Percentiles rank a stretch among this genome's conserved stretches.
Conservation (phyloP, 2,888 invertebrate genomes). For the Zygaena filipendulae region DNA sequence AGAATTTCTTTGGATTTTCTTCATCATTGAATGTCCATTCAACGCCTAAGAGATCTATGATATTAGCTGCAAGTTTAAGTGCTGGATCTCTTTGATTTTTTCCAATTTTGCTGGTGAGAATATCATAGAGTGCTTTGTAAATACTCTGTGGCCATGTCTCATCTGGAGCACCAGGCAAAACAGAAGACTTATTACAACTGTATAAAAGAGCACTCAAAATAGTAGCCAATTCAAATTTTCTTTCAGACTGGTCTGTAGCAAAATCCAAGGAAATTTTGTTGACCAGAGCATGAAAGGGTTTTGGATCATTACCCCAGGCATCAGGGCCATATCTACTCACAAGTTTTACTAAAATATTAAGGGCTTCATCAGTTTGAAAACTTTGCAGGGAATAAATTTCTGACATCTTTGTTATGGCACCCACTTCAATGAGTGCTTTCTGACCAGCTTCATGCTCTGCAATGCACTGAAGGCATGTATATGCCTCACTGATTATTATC, state of each 20-base stretch:
- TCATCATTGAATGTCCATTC: constrained; percentile 87
- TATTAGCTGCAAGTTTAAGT: constrained; percentile 82
- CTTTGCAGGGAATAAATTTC: constrained; percentile 89
- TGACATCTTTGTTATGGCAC: constrained; percentile 83
- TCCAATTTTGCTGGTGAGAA: constrained; percentile 86
- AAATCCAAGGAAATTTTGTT: constrained; percentile 88
- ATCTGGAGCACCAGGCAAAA: constrained; percentile 71
- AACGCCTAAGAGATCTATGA: constrained; percentile 83
- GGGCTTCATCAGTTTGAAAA: constrained; percentile 89
- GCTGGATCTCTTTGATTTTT: constrained; percentile 92
- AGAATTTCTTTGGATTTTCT: constrained; percentile 83
- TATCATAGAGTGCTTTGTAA: constrained; percentile 84
- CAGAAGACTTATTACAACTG: constrained; percentile 76
- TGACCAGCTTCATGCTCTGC: constrained; percentile 83
- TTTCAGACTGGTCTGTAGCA: constrained; percentile 87
- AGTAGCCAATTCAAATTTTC: constrained; percentile 90
- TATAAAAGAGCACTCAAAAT: constrained; percentile 79
- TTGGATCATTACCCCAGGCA: constrained; percentile 83
- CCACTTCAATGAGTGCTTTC: constrained; percentile 80
- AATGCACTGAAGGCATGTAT: constrained; percentile 83
- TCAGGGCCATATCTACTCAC: constrained; percentile 77
- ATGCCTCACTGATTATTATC: constrained; percentile 88
- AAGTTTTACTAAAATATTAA: constrained; percentile 81
- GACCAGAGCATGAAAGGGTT: constrained; percentile 83
- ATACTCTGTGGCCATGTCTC: constrained; percentile 87